These are phyloP conservation scores for Sitta europaea DNA, from an alignment of 2,113 vertebrate genomes.

Conservation along the genomic window DNA sequence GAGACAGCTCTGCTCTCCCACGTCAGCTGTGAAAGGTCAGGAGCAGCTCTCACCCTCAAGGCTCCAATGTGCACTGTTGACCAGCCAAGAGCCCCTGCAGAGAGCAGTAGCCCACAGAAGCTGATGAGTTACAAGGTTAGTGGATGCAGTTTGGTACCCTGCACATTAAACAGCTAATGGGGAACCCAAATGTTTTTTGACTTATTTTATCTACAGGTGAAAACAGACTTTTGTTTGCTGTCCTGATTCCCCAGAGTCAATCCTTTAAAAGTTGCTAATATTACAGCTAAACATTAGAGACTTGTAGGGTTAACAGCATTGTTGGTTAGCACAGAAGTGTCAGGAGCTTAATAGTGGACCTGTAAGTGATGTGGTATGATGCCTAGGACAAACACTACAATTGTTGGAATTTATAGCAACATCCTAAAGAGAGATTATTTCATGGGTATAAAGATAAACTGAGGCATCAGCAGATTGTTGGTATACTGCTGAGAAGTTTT, in stretches of 20 bases:
- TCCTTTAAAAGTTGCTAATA: neutral
- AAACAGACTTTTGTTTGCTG: neutral
- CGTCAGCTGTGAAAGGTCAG: neutral
- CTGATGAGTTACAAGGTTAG: neutral
- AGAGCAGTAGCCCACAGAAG: neutral
- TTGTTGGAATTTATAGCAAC: neutral
- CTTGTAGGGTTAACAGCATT: neutral
- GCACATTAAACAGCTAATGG: neutral
- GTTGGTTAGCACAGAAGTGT: neutral
- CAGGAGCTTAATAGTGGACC: neutral
- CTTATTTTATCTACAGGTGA: neutral
- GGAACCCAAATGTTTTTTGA: neutral
- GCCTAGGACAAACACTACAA: neutral
- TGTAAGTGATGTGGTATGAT: neutral
- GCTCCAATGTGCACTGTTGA: neutral
- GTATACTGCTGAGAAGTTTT: neutral
- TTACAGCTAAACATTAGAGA: neutral
- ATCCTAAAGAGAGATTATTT: neutral
- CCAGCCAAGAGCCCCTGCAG: neutral
- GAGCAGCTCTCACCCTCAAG: neutral
- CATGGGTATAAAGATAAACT: neutral
- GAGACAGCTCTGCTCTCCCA: neutral
- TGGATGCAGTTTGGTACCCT: neutral
- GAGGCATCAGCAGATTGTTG: neutral
- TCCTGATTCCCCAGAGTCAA: neutral